These are phyloP conservation scores for Cyrtonyx montezumae DNA, from an alignment of 2,113 vertebrate species.

Conservation along the genomic window DNA sequence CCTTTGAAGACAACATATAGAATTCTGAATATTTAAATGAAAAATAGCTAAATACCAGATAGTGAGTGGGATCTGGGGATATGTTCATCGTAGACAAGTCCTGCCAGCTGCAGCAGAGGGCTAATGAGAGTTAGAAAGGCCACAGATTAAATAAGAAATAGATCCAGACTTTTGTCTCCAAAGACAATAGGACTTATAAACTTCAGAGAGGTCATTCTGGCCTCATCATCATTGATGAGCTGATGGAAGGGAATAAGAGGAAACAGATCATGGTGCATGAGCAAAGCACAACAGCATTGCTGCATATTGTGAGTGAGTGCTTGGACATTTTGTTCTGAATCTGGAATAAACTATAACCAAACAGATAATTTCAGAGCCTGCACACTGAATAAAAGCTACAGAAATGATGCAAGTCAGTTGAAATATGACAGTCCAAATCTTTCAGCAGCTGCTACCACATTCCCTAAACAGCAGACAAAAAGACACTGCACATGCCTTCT, in stretches of 20 bases:
- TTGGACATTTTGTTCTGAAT: not conserved
- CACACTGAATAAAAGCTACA: not conserved
- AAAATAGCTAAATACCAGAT: not conserved
- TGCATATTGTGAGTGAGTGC: not conserved
- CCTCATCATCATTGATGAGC: not conserved
- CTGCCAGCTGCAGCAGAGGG: not conserved
- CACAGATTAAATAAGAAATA: not conserved
- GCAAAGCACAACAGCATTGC: not conserved
- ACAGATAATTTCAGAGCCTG: not conserved
- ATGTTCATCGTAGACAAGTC: not conserved
- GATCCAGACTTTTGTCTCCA: not conserved
- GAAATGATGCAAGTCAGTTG: not conserved
- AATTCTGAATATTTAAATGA: not conserved
- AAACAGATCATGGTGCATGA: not conserved
- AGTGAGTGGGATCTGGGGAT: not conserved
- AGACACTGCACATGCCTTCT: not conserved
- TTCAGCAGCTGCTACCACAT: not conserved
- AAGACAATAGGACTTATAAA: not conserved
- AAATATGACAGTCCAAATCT: not conserved
- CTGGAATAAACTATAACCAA: not conserved
- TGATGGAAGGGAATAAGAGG: not conserved
- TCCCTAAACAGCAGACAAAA: not conserved
- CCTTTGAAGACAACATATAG: not conserved
- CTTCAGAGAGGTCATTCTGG: not conserved
- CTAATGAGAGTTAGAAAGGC: not conserved